Percentiles rank a stretch among this genome's conserved stretches.
phyloP scores from a whole-genome alignment of 2,797 vertebrate genomes.

The Odontamblyopus lacepedii region DNA sequence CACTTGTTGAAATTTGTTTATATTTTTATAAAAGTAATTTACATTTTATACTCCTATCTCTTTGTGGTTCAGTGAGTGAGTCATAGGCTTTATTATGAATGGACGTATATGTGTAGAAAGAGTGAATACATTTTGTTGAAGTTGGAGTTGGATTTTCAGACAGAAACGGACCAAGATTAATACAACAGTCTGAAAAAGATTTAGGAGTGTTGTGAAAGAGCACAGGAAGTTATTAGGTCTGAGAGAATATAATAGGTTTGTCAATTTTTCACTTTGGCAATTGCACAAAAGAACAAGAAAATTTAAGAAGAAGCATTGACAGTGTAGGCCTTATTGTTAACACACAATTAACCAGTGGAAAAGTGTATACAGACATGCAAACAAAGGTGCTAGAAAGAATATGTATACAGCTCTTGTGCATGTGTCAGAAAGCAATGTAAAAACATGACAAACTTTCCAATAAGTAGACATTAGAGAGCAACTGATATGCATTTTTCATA shows the following conservation, averaged over 20 bases:
- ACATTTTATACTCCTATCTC: not conserved
- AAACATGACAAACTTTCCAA: conserved; percentile 50
- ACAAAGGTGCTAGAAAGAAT: not conserved
- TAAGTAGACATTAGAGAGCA: conserved; percentile 20
- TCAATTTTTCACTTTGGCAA: not conserved
- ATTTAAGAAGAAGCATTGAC: not conserved
- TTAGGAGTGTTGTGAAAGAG: not conserved
- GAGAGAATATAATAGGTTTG: not conserved
- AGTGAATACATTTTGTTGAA: not conserved
- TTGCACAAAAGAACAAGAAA: not conserved
- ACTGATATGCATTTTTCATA: no score
- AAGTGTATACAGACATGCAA: not conserved
- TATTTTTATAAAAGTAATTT: not conserved
- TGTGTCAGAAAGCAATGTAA: conserved; percentile 8
- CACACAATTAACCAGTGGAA: not conserved
- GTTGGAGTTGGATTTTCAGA: not conserved
- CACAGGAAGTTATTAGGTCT: not conserved
- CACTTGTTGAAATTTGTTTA: not conserved
- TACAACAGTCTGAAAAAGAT: not conserved
- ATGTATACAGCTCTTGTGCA: not conserved
- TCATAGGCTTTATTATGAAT: no score
- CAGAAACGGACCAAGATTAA: not conserved
- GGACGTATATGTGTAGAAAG: no score
- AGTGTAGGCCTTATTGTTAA: not conserved
- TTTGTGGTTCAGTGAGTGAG: not conserved